Percentiles rank a stretch among this genome's conserved stretches.
These are phyloP conservation scores for Siniperca chuatsi DNA, from an alignment of 2,113 vertebrate species.

Conservation along the genomic window DNA sequence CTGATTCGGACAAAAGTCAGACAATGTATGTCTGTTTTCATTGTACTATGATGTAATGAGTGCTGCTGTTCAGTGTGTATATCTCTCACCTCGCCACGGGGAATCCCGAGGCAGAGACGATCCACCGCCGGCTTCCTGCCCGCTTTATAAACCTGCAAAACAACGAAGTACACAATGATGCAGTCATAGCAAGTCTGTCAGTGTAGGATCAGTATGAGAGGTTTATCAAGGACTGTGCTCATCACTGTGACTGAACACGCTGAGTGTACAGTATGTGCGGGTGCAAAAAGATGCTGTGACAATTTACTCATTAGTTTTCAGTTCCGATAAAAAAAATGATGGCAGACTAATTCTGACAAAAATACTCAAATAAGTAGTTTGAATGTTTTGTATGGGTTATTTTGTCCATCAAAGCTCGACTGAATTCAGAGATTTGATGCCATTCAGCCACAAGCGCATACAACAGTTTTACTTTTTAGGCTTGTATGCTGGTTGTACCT, in stretches of 20 bases:
- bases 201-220: not conserved
- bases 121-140: conserved; percentile 84
- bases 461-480: not conserved
- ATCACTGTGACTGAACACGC: not conserved
- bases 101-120: conserved; percentile 86
- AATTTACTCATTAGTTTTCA: not conserved
- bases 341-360: not conserved
- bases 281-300: not conserved
- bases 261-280: not conserved
- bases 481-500: conserved; percentile 42
- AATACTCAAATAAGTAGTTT: not conserved
- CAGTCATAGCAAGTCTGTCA: rapidly evolving
- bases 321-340: not conserved
- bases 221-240: not conserved
- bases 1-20: not conserved
- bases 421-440: not conserved
- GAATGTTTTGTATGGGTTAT: not conserved
- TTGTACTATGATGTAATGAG: not conserved
- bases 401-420: not conserved
- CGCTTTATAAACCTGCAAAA: conserved; percentile 81
- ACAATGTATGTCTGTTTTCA: not conserved
- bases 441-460: not conserved
- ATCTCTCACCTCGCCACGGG: conserved; percentile 82
- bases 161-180: not conserved
- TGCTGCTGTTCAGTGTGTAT: not conserved